These are phyloP conservation scores for Enteromius radiatus DNA, from an alignment of 2,797 vertebrate genomes.

Conservation along the genomic window DNA sequence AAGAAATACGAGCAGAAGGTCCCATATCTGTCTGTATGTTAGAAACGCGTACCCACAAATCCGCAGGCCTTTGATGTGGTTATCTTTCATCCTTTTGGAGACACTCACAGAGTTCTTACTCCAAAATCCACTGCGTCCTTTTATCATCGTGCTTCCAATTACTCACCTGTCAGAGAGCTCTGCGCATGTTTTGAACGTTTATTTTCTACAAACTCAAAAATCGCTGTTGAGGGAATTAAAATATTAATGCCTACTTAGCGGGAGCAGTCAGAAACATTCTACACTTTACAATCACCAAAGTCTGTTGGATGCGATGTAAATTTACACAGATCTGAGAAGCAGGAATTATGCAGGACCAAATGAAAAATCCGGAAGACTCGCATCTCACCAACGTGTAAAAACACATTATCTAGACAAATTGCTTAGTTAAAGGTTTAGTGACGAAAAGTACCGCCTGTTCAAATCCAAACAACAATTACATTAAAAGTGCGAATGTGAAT, in stretches of 20 bases:
- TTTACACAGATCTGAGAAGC: conserved; percentile 39
- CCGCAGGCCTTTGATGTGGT: conserved; percentile 68
- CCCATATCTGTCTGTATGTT: conserved; percentile 55
- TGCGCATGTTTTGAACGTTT: conserved; percentile 48
- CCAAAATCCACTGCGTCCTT: conserved; percentile 57
- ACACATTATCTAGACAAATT: conserved; percentile 23
- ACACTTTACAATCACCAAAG: neutral
- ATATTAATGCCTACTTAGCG: conserved; percentile 51
- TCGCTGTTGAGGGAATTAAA: conserved; percentile 53
- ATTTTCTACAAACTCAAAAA: conserved; percentile 56
- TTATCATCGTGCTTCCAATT: conserved; percentile 57
- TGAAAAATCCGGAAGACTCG: conserved; percentile 7
- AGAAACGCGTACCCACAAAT: conserved; percentile 49
- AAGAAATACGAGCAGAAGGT: conserved; percentile 56
- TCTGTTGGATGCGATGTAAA: conserved; percentile 39
- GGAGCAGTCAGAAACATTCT: conserved; percentile 36
- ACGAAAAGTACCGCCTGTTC: conserved; percentile 10
- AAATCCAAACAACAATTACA: conserved; percentile 17
- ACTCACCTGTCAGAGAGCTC: conserved; percentile 53
- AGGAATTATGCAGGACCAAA: conserved; percentile 14
- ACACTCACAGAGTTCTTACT: conserved; percentile 59
- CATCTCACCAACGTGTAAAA: conserved; percentile 24
- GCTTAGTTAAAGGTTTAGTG: conserved; percentile 12
- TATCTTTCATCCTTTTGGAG: conserved; percentile 60
- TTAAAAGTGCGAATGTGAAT: conserved; percentile 8